Conservation (phyloP, 2,797 vertebrate genomes). For the Smutsia gigantea region DNA sequence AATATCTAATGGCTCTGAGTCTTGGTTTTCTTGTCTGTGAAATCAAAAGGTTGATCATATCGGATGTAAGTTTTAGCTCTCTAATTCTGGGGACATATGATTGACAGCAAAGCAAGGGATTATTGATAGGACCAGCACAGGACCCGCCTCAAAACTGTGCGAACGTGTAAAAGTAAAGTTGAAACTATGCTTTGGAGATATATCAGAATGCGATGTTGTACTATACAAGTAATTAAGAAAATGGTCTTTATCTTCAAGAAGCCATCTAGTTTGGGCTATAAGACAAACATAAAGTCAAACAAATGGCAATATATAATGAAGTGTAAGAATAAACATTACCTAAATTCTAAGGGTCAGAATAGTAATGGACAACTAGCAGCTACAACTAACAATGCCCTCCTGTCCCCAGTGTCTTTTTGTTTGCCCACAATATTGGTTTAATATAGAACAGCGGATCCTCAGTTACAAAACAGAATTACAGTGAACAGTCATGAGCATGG, state of each 20-base stretch:
- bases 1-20: slow-evolving; percentile 63
- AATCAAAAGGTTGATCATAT: slow-evolving; percentile 50
- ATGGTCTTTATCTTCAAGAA: neutral
- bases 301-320: neutral
- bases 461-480: neutral
- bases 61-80: slow-evolving; percentile 40
- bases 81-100: neutral
- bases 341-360: slow-evolving; percentile 18
- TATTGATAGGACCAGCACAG: neutral
- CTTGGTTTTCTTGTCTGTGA: slow-evolving; percentile 59
- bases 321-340: neutral
- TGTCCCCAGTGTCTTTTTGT: neutral
- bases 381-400: neutral
- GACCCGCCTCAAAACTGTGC: neutral
- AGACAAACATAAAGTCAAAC: slow-evolving; percentile 1
- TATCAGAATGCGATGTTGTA: neutral
- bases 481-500: neutral
- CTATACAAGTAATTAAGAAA: neutral
- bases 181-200: neutral
- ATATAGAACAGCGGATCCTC: neutral
- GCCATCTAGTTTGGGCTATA: neutral
- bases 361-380: neutral
- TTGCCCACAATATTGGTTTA: neutral
- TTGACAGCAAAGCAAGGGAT: neutral
- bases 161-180: slow-evolving; percentile 18